Conservation (phyloP, 2,113 vertebrate species). For the Monarcha castaneiventris region DNA sequence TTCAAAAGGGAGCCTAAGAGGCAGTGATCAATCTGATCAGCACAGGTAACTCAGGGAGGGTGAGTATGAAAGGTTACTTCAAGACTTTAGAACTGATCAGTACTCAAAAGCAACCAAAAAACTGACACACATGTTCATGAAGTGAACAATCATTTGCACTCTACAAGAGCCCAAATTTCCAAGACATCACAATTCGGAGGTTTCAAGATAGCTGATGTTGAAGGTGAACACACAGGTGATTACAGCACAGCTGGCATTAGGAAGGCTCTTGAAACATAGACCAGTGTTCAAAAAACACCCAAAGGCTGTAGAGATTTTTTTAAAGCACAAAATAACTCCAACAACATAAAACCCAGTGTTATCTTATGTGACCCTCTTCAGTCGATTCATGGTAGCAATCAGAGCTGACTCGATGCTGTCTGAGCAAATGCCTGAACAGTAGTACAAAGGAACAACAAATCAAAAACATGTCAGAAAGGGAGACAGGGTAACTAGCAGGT, state of each 20-base stretch:
- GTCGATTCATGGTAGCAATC: neutral
- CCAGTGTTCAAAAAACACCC: neutral
- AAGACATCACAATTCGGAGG: accelerated
- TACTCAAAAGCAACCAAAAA: neutral
- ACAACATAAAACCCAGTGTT: neutral
- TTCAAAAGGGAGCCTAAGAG: neutral
- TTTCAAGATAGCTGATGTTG: neutral
- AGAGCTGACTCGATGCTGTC: neutral
- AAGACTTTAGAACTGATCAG: neutral
- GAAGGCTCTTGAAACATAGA: neutral
- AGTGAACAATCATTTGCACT: neutral
- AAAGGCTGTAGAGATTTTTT: neutral
- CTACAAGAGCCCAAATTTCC: neutral
- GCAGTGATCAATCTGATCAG: neutral
- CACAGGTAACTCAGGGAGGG: neutral
- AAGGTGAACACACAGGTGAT: neutral
- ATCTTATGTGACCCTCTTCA: neutral
- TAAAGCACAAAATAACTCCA: neutral
- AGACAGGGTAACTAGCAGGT: neutral
- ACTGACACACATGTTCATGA: neutral
- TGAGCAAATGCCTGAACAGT: neutral
- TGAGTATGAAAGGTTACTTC: neutral
- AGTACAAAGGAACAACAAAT: neutral
- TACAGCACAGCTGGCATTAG: neutral
- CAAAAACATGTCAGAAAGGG: neutral